Evolutionary conservation across 2,113 vertebrate species (phyloP), one percentile per base, ranked within the genome.

Genomic region (Ptilorrhoa leucosticta): DNA sequence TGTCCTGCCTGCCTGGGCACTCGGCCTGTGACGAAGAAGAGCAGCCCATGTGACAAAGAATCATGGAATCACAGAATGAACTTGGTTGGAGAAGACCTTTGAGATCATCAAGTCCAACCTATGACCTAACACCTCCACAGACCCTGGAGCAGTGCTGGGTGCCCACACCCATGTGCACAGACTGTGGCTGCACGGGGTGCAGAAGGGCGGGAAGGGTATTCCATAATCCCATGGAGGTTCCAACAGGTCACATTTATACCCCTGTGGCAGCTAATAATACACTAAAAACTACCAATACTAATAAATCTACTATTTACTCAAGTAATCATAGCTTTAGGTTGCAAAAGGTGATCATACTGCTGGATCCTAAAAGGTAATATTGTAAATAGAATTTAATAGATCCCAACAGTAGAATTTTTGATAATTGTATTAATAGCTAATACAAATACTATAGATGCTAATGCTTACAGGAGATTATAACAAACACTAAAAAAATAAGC

Each of bases 1-100:
- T 10, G 28, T 13, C 45, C 26, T 13, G 7, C 19, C 61, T 16
- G 22, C 33, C 39, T 23, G 35, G 2, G 35, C 1, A 2, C 53
- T 16, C 30, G 8, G 44, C 20, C 21, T 2, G 1, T 1, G 33
- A 39, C 1, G 0, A 57, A 35, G 21, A 35, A 26, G 48, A 0
- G 8, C 7, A 73, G 42, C 53, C 53, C 28, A 39, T 2, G 54
- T 23, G n/a, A 63, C 44, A 60, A 39, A 26, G 30, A 60, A 26
- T 23, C 33, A 23, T 8, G 10, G 24, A 51, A 16, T 53, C 51
- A 31, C 3, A 26, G 23, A 37, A 37, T 12, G 57, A 37, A 37
- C n/a, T 37, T 17, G 57, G n/a, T 5, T 60, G n/a, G 57, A 60
- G 37, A 60, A 17, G n/a, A 37, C 57, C 57, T 26, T 60, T 37